Conservation (phyloP, 2,113 vertebrate genomes). For the Crotalus viridis region DNA sequence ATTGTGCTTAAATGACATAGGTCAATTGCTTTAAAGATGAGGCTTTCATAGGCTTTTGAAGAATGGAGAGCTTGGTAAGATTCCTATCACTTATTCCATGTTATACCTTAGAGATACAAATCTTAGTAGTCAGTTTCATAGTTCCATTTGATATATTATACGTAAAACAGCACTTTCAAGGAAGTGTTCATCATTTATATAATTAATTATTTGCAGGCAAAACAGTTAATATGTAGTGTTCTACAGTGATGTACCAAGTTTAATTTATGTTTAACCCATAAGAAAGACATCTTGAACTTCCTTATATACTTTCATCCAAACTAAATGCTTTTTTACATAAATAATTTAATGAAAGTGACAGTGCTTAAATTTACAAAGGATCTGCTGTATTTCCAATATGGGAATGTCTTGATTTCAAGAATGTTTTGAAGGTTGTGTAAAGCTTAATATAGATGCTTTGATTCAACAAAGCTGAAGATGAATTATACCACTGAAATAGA, state of each 20-base stretch:
- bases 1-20: background rate
- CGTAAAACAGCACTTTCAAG: background rate
- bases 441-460: background rate
- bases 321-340: background rate
- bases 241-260: background rate
- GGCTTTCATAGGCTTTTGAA: background rate
- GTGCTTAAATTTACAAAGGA: background rate
- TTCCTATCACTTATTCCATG: background rate
- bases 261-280: background rate
- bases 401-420: background rate
- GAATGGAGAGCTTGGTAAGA: background rate
- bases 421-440: background rate
- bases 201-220: background rate
- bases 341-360: background rate
- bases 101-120: background rate
- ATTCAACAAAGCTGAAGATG: background rate
- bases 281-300: background rate
- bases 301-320: background rate
- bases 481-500: background rate
- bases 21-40: background rate
- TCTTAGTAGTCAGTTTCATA: background rate
- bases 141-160: background rate
- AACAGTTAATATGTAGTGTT: background rate
- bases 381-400: background rate
- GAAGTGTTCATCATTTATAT: background rate